Base-by-base conservation (phyloP, 1,140 invertebrate species). In the Belonocnema kinseyi region DNA sequence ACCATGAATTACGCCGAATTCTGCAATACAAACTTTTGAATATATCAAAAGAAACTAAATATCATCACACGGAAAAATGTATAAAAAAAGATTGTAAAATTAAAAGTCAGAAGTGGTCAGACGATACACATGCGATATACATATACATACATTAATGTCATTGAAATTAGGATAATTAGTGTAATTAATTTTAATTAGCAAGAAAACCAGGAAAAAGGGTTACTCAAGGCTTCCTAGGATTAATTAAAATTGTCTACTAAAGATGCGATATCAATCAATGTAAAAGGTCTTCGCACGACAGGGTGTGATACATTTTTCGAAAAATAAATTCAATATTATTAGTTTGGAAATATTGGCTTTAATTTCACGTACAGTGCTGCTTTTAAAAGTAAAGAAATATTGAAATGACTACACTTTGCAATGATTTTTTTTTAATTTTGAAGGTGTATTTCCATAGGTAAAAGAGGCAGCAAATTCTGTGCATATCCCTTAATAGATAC, bases 311-410 rank as follows among this genome's bases (percentile, higher is more conserved):
- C 2, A 33, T 40, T n/a, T 66, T 40, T 66, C 40, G 14, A 16
- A 46, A 66, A 66, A 66, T 66, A 66, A 66, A 66, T 40, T 40
- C 21, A 40, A n/a, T 66, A 46, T 16, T 33, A 66, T 66, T 66
- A 33, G n/a, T 66, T 66, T 66, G n/a, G 13, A 66, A 40, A 66
- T 16, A 33, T 14, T 14, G 10, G 33, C 19, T 61, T 58, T 21
- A 11, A 46, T 46, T 46, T 1, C 10, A 46, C 40, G 7, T 46
- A 46, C 2, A 46, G 7, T 1, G 40, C 7, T 33, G 2, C 26
- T 3, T 5, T 33, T 5, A 33, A 33, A 4, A 33, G 26, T 33
- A 33, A 33, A 33, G 26, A 33, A 33, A 5, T 33, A 33, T 33
- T 3, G 2, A 3, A 33, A 33, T 0, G 4, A 33, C 26, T 33